Evolutionary conservation across 2,797 vertebrate species (phyloP), one percentile per base, ranked within the genome.

Genomic region (Coregonus sp.): DNA sequence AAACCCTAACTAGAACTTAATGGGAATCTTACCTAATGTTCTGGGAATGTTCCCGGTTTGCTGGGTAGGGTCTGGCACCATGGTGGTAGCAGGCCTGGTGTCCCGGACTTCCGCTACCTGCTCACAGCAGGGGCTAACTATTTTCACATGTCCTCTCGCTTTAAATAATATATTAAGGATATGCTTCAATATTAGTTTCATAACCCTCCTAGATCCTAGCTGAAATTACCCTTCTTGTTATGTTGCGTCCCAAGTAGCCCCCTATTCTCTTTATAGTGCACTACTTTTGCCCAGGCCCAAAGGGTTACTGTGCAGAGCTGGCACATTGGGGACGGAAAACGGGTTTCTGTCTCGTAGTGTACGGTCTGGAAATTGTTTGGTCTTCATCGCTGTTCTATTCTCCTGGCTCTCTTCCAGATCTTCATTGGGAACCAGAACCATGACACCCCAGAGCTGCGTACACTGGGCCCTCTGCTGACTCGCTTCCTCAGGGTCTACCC

Each of bases 361-460:
- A 31, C 25, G 6, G 15, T 72, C 50, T 72, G 70, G 51, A 33
- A 33, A 25, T 54, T 20, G 50, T 71, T 56, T 66, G 80, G 40
- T 71, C 9, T 67, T 18, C 74, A 73, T 50, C 75, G n/a, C 35
- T 5, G 29, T 31, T 31, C 50, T 72, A 16, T 31, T 31, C 29
- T 72, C 40, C 40, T 47, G 40, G 40, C 18, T 63, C 72, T 25
- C 18, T n/a, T 63, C 54, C 91, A 99, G 98, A 94, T 96, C 85
- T 99, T 99, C 86, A 97, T 99, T 91, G 98, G 98, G 65, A 99
- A 99, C 83, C 96, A 93, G 92, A 99, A 99, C 93, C 99, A 99
- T 0, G 98, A 99, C 84, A 99, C 97, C 0, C 98, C 98, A 3
- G 98, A 98, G 80, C 90, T 99, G 85, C 89, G 97, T 81, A 95